A percentile compares a stretch with the other conserved stretches of the same genome.
Conservation (phyloP, 2,888 invertebrate genomes). For the Eurytoma californica region DNA sequence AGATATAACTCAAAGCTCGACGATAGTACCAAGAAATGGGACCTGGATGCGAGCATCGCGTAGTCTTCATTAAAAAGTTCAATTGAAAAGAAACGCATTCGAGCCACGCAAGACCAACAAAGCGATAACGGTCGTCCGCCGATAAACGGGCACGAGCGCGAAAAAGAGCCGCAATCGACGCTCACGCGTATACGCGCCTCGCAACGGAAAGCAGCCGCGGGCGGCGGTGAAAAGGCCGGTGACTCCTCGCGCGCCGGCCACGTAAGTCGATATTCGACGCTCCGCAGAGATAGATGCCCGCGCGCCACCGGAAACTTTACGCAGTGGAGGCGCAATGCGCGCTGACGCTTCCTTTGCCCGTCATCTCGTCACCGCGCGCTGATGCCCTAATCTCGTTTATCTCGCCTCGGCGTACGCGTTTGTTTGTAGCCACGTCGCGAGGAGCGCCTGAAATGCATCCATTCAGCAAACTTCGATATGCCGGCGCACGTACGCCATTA, state of each 20-base stretch:
- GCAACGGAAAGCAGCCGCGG: background rate
- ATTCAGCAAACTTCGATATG: background rate
- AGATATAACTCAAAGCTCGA: too few species aligned
- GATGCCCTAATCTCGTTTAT: background rate
- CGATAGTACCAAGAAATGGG: too few species aligned
- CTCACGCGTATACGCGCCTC: too few species aligned
- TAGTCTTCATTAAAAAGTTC: too few species aligned
- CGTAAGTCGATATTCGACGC: constrained; percentile 32
- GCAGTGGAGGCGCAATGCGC: background rate
- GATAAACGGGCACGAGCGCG: too few species aligned
- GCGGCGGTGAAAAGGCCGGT: constrained; percentile 9
- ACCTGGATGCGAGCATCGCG: too few species aligned
- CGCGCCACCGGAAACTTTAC: too few species aligned
- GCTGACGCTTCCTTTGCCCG: constrained; percentile 22
- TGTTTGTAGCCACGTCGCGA: background rate
- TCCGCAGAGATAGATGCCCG: background rate
- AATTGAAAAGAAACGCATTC: too few species aligned
- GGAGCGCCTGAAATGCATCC: background rate
- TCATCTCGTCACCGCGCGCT: background rate
- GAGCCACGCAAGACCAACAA: too few species aligned
- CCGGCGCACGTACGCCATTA: too few species aligned
- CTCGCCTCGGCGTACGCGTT: background rate
- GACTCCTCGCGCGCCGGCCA: background rate
- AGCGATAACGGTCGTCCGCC: too few species aligned
- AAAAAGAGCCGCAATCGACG: too few species aligned